phyloP scores from a whole-genome alignment of 2,797 vertebrate species.

The Ctenosaura bakeri region DNA sequence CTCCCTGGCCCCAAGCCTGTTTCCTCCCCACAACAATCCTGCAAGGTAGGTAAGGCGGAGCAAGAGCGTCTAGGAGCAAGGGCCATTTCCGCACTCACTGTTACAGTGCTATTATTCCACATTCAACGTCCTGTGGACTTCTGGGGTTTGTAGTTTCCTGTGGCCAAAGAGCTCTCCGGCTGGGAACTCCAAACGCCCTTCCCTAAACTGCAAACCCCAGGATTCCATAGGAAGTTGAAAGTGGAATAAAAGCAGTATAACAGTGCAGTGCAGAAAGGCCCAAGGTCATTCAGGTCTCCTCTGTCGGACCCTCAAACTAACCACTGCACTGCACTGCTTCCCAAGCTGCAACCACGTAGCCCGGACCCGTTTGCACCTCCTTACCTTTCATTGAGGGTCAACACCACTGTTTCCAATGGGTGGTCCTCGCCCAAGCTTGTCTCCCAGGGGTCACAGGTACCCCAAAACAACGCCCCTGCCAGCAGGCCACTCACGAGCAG shows the following conservation, averaged over 20 bases:
- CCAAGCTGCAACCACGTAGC: fast-evolving
- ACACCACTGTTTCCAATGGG: fast-evolving
- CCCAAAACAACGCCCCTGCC: background rate
- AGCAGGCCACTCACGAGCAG: background rate
- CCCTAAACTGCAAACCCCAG: too few species aligned
- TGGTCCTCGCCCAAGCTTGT: background rate
- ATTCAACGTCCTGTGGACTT: too few species aligned
- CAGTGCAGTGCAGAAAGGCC: too few species aligned
- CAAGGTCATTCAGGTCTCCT: background rate
- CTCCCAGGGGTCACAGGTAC: background rate
- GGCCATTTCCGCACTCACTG: too few species aligned
- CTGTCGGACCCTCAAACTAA: too few species aligned
- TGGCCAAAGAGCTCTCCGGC: too few species aligned
- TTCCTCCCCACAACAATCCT: background rate
- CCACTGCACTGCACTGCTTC: fast-evolving
- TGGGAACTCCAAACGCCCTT: too few species aligned
- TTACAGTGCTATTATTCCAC: too few species aligned
- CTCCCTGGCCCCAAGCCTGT: background rate
- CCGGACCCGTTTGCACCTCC: background rate
- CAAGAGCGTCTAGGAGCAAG: background rate
- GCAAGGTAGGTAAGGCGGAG: too few species aligned
- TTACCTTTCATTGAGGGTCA: slow-evolving; percentile 20
- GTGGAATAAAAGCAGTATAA: too few species aligned
- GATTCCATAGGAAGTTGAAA: too few species aligned
- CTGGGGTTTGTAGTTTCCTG: too few species aligned